Conservation (phyloP, 2,797 vertebrate genomes). For the Eupleurogrammus muticus region DNA sequence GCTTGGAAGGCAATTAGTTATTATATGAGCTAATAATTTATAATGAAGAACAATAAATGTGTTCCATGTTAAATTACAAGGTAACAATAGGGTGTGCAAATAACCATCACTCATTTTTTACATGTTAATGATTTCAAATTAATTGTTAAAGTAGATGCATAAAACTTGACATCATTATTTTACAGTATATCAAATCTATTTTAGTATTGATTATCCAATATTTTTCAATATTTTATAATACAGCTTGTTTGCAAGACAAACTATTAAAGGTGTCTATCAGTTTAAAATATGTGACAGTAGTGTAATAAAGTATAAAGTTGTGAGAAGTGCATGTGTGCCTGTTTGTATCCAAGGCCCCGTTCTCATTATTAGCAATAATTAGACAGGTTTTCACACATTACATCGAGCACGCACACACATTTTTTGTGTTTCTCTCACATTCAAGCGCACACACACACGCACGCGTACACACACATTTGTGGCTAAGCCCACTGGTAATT, state of each 20-base stretch:
- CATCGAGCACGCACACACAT: background rate
- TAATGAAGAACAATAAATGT: too few species aligned
- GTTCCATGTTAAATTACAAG: too few species aligned
- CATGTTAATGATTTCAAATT: too few species aligned
- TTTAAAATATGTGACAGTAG: conserved; percentile 10
- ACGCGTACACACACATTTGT: conserved; percentile 62
- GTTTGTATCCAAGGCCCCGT: conserved; percentile 53
- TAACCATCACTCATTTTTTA: too few species aligned
- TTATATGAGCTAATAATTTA: too few species aligned
- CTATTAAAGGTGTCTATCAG: conserved; percentile 1
- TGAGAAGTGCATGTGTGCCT: conserved; percentile 6
- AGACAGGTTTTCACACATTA: conserved; percentile 63
- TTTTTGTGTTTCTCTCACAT: conserved; percentile 35
- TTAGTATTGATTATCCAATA: too few species aligned
- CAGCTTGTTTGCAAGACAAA: background rate
- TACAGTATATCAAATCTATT: too few species aligned
- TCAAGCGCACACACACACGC: conserved; percentile 48
- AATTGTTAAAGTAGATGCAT: too few species aligned
- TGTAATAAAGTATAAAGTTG: conserved; percentile 39
- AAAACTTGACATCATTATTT: too few species aligned
- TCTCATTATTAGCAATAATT: conserved; percentile 72
- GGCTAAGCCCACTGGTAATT: conserved; percentile 77
- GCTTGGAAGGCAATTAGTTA: too few species aligned
- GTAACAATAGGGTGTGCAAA: too few species aligned
- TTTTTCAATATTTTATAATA: background rate